A percentile compares a stretch with the other conserved stretches of the same genome.
Evolutionary conservation across 2,888 invertebrate species (phyloP).

Genomic region (Eilema sororculum): DNA sequence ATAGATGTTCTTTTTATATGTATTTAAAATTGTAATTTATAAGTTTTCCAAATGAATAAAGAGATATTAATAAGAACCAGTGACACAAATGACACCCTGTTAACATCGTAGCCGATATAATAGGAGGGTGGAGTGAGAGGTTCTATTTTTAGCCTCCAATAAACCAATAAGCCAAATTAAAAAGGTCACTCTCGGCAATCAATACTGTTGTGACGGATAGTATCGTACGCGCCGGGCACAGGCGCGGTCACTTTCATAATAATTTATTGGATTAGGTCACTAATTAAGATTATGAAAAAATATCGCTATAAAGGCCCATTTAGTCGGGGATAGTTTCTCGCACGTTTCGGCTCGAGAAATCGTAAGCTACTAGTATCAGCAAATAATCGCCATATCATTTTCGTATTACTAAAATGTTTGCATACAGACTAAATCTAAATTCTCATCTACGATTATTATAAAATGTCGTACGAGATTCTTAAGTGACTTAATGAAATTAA

Average conservation of each 20-base stretch:
- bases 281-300: neutral
- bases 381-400: too few relatives aligned
- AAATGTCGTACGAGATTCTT: too few relatives aligned
- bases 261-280: neutral
- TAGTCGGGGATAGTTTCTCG: too few relatives aligned
- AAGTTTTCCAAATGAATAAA: too few relatives aligned
- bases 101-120: neutral
- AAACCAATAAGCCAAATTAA: conserved; percentile 26
- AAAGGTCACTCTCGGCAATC: conserved; percentile 20
- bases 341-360: too few relatives aligned
- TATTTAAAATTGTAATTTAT: too few relatives aligned
- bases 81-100: neutral
- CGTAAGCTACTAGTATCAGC: too few relatives aligned
- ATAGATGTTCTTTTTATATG: too few relatives aligned
- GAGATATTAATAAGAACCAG: neutral
- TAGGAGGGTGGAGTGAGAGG: conserved; percentile 10
- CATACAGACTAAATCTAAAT: too few relatives aligned
- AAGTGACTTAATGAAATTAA: too few relatives aligned
- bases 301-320: neutral
- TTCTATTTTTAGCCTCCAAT: conserved; percentile 17
- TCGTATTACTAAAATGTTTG: too few relatives aligned
- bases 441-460: too few relatives aligned
- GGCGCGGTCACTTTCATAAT: neutral
- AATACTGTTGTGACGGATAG: conserved; percentile 7
- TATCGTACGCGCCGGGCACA: neutral